Evolutionary conservation across 2,797 vertebrate species (phyloP), one percentile per base, ranked within the genome.

Genomic region (Enteromius trimaculatus): DNA sequence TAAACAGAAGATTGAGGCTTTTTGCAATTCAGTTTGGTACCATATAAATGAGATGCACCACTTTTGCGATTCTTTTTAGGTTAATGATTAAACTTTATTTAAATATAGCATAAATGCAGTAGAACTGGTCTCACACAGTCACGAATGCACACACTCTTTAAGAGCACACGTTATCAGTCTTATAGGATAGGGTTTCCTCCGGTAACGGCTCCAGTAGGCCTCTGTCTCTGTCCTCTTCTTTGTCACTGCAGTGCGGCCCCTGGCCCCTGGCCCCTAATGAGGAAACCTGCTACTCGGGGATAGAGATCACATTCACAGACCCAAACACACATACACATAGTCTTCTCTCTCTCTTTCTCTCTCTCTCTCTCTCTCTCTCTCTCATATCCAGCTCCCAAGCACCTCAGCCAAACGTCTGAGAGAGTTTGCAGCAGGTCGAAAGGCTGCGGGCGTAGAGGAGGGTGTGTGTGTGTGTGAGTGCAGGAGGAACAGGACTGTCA

Each of bases 301-400:
- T 70, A n/a, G 77, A 77, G 74, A 89, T 88, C 66, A 14, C 88
- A 83, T 87, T 89, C 71, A 79, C 87, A 89, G 87, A 86, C 83
- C 8, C 64, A 23, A 49, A 79, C 77, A 65, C 55, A 77, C 81
- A 72, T 62, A 77, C 81, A 81, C 77, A 82, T 21, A 44, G 42
- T 60, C 83, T 71, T 87, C 80, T 68, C 10, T 80, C 47, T 55
- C 47, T 66, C 76, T 71, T 69, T 69, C 79, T 79, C 77, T 87
- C 80, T 66, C 16, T 79, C 47, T 53, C 44, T n/a, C n/a, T n/a
- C n/a, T n/a, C n/a, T 68, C 76, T 71, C 75, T 69, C 77, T 79
- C 77, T 76, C 85, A 82, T n/a, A n/a, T 87, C 64, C 83, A 85
- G 85, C 87, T 83, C 84, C 79, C 65, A 78, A 71, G 71, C 81